Base-by-base conservation (phyloP, 1,140 invertebrate genomes). In the Saccostrea glomerata region DNA sequence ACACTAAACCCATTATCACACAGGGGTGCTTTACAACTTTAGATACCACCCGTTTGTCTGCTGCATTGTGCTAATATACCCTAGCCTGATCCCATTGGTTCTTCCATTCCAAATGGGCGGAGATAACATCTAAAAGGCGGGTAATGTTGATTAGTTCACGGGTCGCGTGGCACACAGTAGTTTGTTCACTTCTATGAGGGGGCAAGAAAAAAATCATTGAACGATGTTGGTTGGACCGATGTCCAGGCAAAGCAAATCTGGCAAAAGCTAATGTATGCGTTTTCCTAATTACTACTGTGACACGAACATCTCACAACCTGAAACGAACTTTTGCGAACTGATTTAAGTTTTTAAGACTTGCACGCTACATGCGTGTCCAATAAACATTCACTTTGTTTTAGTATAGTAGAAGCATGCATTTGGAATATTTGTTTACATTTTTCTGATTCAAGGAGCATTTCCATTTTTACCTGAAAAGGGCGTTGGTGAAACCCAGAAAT, bases 161-260 rank as follows among this genome's bases (percentile, higher is more conserved):
- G 86, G 86, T 87, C 86, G 86, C 86, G 86, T 87, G 86, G 86
- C 86, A 77, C 63, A 87, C 15, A 58, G 56, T 82, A 87, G 40
- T 87, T 87, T 77, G 86, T 77, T 70, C 66, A 54, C 86, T 82
- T 82, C 25, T 56, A 77, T 56, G 30, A 40, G 86, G 77, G 66
- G 73, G 36, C n/a, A 56, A 40, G 47, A 54, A 84, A 47, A 84
- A 84, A 54, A 84, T 84, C 82, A 84, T 23, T 56, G 55, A n/a
- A 56, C 40, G 55, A 54, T 54, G n/a, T 40, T 55, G 82, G 82
- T 56, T 55, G 82, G 40, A 23, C 40, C 82, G 55, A 36, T 55
- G 55, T 55, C 55, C 82, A 84, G 11, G 40, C 55, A 84, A 84
- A 12, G n/a, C n/a, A 56, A 55, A n/a, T 84, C 82, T 55, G 30